Evolutionary conservation across 2,797 vertebrate species (phyloP).

Genomic region (Odontamblyopus lacepedii): DNA sequence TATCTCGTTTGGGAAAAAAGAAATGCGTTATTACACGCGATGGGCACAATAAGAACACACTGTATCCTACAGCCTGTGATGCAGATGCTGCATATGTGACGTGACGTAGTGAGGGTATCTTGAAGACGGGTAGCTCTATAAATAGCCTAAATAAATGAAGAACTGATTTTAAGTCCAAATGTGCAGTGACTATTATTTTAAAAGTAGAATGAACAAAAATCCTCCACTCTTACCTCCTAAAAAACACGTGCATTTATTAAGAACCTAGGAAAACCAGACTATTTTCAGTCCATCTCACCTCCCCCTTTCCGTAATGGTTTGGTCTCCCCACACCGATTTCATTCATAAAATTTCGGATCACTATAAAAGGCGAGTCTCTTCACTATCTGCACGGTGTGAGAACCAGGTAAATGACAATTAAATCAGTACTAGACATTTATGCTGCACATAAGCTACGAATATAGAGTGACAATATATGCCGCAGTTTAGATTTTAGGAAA

Average conservation of each 20-base stretch:
- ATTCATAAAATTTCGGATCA: conserved; percentile 86
- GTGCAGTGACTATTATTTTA: neutral
- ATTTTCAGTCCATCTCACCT: conserved; percentile 17
- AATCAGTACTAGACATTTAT: conserved; percentile 19
- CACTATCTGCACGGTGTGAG: conserved; percentile 72
- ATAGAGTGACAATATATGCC: conserved; percentile 25
- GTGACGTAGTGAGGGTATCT: conserved; percentile 69
- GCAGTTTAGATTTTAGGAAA: conserved; percentile 24
- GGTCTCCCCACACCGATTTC: conserved; percentile 81
- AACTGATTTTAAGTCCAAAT: neutral
- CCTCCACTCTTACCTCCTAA: neutral
- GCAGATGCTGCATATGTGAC: conserved; percentile 72
- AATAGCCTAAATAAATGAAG: neutral
- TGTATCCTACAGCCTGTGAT: conserved; percentile 46
- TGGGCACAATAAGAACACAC: conserved; percentile 42
- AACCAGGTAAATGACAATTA: conserved; percentile 63
- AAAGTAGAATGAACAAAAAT: neutral
- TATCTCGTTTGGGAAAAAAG: neutral
- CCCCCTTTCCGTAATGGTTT: conserved; percentile 72
- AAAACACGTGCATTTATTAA: neutral
- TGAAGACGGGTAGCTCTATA: conserved; percentile 39
- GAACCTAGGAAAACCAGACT: conserved; percentile 17
- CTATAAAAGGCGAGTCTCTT: conserved; percentile 80
- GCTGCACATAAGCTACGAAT: conserved; percentile 12
- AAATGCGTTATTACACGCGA: conserved; percentile 21